Evolutionary conservation across 2,113 vertebrate species (phyloP).

Genomic region (Colinus virginianus): DNA sequence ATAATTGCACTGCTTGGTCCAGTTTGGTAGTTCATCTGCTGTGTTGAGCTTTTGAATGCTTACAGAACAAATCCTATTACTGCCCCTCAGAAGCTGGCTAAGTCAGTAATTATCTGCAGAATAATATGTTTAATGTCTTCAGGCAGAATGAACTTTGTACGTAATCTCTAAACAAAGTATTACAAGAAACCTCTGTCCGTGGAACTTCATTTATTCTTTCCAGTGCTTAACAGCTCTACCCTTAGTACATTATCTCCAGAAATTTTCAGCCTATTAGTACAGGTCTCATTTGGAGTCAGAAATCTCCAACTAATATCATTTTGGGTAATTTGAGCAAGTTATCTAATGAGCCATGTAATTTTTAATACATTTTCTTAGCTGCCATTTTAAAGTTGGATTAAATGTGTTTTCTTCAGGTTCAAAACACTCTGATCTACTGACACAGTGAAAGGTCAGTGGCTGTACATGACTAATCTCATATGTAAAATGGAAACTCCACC

Average conservation of each 20-base stretch:
- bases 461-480: neutral
- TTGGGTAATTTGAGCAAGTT: neutral
- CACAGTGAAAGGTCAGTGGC: neutral
- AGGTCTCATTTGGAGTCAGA: neutral
- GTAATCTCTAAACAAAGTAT: neutral
- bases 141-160: neutral
- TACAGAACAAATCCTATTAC: neutral
- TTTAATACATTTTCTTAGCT: neutral
- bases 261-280: neutral
- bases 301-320: neutral
- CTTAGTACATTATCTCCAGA: neutral
- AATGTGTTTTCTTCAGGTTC: neutral
- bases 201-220: neutral
- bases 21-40: neutral
- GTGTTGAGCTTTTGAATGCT: neutral
- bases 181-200: neutral
- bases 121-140: neutral
- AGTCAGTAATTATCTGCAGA: neutral
- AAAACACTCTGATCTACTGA: neutral
- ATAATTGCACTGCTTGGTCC: rapidly evolving
- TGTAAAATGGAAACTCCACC: neutral
- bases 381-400: neutral
- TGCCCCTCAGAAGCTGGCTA: neutral
- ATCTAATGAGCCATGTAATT: neutral
- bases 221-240: neutral